phyloP scores from a whole-genome alignment of 1,140 invertebrate species.

The Leptinotarsa undecemlineata region DNA sequence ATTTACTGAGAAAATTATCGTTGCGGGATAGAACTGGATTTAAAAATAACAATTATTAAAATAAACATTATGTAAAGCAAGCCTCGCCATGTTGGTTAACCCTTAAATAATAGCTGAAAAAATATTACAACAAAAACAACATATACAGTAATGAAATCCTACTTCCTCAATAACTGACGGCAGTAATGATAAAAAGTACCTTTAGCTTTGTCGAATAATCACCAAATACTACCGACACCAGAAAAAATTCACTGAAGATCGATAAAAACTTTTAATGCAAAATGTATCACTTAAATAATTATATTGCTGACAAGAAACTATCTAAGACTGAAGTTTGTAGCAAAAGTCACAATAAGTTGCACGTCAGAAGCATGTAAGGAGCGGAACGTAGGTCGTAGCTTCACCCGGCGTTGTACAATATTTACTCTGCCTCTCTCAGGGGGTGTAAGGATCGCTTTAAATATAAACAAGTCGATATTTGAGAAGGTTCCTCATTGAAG shows the following conservation, averaged over 20 bases:
- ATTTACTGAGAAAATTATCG: background rate
- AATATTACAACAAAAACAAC: constrained; percentile 49
- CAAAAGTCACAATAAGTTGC: constrained; percentile 43
- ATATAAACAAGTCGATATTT: constrained; percentile 38
- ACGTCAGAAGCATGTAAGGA: constrained; percentile 48
- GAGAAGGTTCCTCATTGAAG: constrained; percentile 6
- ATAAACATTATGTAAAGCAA: constrained; percentile 48
- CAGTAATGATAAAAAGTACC: constrained; percentile 34
- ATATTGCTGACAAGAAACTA: constrained; percentile 50
- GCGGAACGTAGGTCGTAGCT: constrained; percentile 46
- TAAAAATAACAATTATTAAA: constrained; percentile 39
- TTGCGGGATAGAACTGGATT: constrained; percentile 7
- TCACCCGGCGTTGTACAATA: constrained; percentile 42
- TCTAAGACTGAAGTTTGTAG: constrained; percentile 48
- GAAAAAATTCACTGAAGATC: constrained; percentile 50
- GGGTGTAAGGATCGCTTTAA: constrained; percentile 45
- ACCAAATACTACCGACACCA: constrained; percentile 31
- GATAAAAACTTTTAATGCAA: constrained; percentile 56
- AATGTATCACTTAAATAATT: constrained; percentile 56
- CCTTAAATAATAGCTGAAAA: constrained; percentile 50
- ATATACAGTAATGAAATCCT: constrained; percentile 39
- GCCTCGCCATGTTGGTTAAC: constrained; percentile 52
- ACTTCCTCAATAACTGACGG: constrained; percentile 33
- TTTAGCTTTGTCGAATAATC: constrained; percentile 13
- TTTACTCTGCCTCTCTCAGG: constrained; percentile 46